Evolutionary conservation across 2,888 invertebrate species (phyloP).

Genomic region (Calliphora vomitoria): DNA sequence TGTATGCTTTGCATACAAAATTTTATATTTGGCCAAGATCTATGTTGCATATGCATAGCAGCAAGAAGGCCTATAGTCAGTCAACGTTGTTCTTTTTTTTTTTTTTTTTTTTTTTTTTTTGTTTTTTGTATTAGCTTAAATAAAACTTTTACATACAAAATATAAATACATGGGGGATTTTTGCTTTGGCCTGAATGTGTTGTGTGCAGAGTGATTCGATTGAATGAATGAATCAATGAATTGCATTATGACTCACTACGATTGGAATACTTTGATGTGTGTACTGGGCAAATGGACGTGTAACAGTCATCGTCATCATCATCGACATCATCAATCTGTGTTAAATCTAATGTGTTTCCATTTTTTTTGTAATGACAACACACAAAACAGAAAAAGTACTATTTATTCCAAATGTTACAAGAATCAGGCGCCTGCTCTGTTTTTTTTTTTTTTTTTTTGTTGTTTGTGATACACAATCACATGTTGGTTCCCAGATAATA

Average conservation of each 20-base stretch:
- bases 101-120: slow-evolving; percentile 27
- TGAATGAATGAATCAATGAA: slow-evolving; percentile 43
- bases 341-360: slow-evolving; percentile 1
- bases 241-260: slow-evolving; percentile 24
- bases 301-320: slow-evolving; percentile 1
- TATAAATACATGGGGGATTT: slow-evolving; percentile 13
- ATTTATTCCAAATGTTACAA: neutral
- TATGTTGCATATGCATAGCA: neutral
- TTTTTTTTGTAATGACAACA: neutral
- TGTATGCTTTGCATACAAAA: slow-evolving; percentile 63
- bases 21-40: slow-evolving; percentile 40
- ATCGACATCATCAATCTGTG: slow-evolving; percentile 4
- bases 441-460: no score
- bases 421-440: neutral
- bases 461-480: neutral
- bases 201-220: slow-evolving; percentile 13
- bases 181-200: slow-evolving; percentile 1
- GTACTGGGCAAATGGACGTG: neutral
- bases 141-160: slow-evolving; percentile 21
- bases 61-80: neutral
- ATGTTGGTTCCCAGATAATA: no score
- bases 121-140: slow-evolving; percentile 6
- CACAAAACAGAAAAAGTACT: neutral
- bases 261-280: neutral
- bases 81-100: neutral